Conservation (phyloP, 2,797 vertebrate species). For the Enteromius treurensis region DNA sequence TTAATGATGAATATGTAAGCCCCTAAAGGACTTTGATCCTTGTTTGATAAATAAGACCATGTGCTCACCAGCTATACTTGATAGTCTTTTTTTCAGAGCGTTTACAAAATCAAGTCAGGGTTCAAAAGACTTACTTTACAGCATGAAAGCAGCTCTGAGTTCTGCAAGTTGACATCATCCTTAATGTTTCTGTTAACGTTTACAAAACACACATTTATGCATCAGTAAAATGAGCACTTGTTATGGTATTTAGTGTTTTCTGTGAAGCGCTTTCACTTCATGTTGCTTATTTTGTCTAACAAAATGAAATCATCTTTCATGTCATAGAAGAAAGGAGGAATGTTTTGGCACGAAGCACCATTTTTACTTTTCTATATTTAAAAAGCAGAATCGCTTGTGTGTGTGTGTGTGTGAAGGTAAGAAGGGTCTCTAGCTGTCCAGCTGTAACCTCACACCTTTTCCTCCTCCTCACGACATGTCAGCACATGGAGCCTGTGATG, state of each 20-base stretch:
- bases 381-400: background rate
- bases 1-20: slow-evolving; percentile 48
- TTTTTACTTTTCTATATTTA: background rate
- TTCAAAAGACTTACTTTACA: slow-evolving; percentile 23
- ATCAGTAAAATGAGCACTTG: background rate
- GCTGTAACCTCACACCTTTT: slow-evolving; percentile 39
- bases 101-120: background rate
- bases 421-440: slow-evolving; percentile 6
- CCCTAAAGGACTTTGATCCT: slow-evolving; percentile 69
- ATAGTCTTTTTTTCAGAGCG: background rate
- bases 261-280: background rate
- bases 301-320: background rate
- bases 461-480: slow-evolving; percentile 34
- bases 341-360: background rate
- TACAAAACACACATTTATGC: background rate
- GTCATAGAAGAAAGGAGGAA: background rate
- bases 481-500: slow-evolving; percentile 45
- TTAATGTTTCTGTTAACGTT: background rate
- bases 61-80: slow-evolving; percentile 57
- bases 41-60: slow-evolving; percentile 49
- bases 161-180: slow-evolving; percentile 5
- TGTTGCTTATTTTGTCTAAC: background rate
- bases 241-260: background rate
- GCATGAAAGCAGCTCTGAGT: slow-evolving; percentile 4
- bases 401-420: background rate